Evolutionary conservation across 2,888 invertebrate genomes (phyloP), one percentile per base, ranked within the genome.

Genomic region (Amaurobius ferox): DNA sequence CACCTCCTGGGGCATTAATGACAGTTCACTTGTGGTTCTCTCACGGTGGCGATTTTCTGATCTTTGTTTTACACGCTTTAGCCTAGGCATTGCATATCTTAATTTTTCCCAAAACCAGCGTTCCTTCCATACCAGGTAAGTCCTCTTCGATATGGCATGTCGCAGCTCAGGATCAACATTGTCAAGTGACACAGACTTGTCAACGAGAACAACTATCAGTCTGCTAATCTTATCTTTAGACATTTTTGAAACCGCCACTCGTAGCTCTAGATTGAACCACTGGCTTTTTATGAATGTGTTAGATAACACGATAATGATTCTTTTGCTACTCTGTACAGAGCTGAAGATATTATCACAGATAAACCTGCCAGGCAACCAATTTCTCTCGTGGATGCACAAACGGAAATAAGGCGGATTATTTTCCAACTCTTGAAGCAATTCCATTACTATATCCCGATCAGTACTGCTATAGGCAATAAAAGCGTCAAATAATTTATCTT

Each of bases 91-190:
- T 1, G 88, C 89, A 66, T 89, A 90, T 5, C 87, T 66, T 23
- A 90, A 39, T 80, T 89, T 89, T 32, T 89, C 89, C 90, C 90
- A 90, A 67, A 90, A 90, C 88, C 89, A 89, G 11, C 88, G 81
- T 35, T 90, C 90, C 2, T 87, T 88, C 89, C 89, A 89, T 26
- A 88, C 87, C 19, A 90, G 70, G 61, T 89, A 89, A 9, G 90
- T 89, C 30, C 90, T 89, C 28, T 89, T 89, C 13, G 89, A 85
- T 9, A 90, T 77, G 1, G 89, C 77, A 13, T 88, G 88, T 13
- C 83, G 78, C 0, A 90, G 67, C 61, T 90, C 89, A 28, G 88
- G 76, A 70, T 89, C 89, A 55, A 90, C 68, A 7, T 76, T 79
- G 0, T 89, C 89, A 74, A 88, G 87, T 0, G 89, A 88, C 0